Base-by-base conservation (phyloP, 1,140 invertebrate genomes). In the Drosophila seguyi region DNA sequence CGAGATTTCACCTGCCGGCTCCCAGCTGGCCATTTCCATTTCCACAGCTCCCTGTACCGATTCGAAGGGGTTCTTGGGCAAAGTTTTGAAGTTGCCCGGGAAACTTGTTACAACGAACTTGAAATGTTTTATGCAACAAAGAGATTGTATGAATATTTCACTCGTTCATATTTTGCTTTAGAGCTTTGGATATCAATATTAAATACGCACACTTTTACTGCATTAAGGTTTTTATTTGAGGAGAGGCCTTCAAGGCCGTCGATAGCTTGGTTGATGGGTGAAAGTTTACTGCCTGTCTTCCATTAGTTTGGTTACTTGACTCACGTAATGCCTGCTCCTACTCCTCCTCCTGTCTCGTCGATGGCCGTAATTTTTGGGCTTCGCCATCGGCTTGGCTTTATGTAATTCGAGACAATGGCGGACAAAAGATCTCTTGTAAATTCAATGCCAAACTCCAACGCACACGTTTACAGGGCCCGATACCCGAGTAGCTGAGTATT, bases 381-480 rank as follows among this genome's bases (percentile, higher is more conserved):
- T 41, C 36, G 57, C 41, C 50, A 53, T 74, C 20, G 31, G 18
- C 13, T 61, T 31, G 48, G 41, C 52, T 63, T 75, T 76, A 75
- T 75, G 73, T 75, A 75, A 75, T 75, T 45, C 73, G 61, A 75
- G 73, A 72, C 73, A 58, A 75, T 55, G 73, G 29, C 72, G 56
- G 59, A 75, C 73, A 75, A 75, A 66, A 75, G 73, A 75, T 73
- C 66, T 72, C 69, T 72, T 73, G 69, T 72, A 73, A 72, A 48
- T 59, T 72, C 73, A 76, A 76, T 76, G 62, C 47, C 61, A 76
- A 76, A 76, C 74, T 76, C 50, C 55, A 45, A 31, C 38, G 31
- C 31, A 13, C 34, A 36, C 42, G 45, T 10, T 47, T 47, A 6
- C 45, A 27, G 47, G 47, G 27, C 41, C 5, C 41, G 66, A 42